These are phyloP conservation scores for Dolichotis patagonum DNA, from an alignment of 2,113 vertebrate genomes.

Conservation along the genomic window DNA sequence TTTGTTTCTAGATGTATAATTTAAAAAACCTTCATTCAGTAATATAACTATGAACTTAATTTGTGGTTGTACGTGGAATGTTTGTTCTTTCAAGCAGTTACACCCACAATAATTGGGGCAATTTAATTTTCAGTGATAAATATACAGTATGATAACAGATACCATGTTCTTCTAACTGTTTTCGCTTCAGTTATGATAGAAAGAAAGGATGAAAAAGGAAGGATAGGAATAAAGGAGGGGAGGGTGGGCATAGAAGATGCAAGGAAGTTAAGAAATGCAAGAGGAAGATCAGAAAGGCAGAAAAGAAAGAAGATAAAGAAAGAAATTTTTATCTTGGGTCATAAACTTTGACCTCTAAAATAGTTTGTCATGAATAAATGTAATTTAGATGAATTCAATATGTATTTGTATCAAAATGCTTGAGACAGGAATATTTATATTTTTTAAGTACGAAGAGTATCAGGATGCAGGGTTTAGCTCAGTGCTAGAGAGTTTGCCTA, in stretches of 20 bases:
- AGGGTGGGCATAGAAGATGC: background rate
- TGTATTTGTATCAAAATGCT: background rate
- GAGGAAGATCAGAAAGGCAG: no score
- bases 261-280: no score
- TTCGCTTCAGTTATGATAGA: background rate
- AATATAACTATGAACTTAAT: background rate
- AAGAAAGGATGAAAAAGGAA: background rate
- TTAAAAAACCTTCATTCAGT: background rate
- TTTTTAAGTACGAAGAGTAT: background rate
- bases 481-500: background rate
- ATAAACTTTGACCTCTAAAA: background rate
- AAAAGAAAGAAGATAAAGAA: no score
- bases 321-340: background rate
- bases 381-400: background rate
- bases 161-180: conserved; percentile 25
- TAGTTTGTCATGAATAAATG: background rate
- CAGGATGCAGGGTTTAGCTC: background rate
- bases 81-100: conserved; percentile 25
- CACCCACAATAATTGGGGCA: conserved; percentile 21
- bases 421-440: background rate
- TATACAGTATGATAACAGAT: background rate
- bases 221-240: no score
- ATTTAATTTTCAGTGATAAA: conserved; percentile 39
- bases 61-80: background rate
- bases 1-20: background rate